Conservation (phyloP, 53 echinoderm and acorn worm species). For the Zoroaster sp. region DNA sequence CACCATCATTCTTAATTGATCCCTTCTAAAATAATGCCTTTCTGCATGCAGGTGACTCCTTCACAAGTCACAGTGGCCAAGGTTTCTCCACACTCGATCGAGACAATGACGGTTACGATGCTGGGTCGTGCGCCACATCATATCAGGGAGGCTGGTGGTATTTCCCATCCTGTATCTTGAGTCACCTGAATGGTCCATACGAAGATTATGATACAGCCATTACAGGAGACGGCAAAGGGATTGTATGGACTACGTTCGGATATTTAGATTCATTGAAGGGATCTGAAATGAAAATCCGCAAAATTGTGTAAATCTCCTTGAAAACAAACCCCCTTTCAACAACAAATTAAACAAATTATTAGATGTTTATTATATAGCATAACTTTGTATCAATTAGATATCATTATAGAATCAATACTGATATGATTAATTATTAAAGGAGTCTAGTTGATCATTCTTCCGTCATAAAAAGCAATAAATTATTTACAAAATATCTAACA, state of each 20-base stretch:
- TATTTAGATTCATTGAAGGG: not conserved
- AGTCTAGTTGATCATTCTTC: no score
- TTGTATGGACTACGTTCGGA: not conserved
- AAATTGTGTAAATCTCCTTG: no score
- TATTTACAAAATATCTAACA: no score
- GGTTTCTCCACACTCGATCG: not conserved
- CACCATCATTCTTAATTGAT: not conserved
- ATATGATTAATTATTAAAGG: no score
- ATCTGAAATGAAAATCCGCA: not conserved
- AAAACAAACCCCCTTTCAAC: no score
- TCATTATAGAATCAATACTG: no score
- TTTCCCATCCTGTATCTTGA: not conserved
- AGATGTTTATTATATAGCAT: no score
- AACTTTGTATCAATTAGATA: no score
- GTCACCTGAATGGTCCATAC: slow-evolving; percentile 14
- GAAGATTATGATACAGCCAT: not conserved
- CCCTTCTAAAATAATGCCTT: not conserved
- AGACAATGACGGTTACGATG: slow-evolving; percentile 7
- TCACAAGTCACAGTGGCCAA: not conserved
- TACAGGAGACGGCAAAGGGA: not conserved
- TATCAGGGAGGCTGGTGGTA: slow-evolving; percentile 14
- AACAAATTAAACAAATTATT: no score
- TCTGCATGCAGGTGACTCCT: not conserved
- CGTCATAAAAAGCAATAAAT: no score
- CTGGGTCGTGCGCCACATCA: not conserved